Evolutionary conservation across 2,113 vertebrate genomes (phyloP), one percentile per base, ranked within the genome.

Genomic region (Petrocephalus zakoni): DNA sequence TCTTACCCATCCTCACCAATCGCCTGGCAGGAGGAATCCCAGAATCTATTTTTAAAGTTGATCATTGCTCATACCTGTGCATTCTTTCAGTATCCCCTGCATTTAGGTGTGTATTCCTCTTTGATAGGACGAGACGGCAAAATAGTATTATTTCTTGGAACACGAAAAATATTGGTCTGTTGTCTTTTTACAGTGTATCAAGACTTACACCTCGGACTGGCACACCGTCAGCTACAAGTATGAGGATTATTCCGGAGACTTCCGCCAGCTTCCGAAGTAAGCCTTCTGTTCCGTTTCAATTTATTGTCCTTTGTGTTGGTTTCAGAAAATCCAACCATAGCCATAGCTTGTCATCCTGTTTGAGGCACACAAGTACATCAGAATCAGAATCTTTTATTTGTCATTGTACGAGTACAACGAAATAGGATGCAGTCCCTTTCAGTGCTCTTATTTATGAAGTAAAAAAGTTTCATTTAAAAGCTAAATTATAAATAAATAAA

Each of bases 191-290:
- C 93, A 99, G 98, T 99, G 98, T 94, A 99, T 99, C 93, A 99
- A 97, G 95, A 98, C 97, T 47, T 99, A 99, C 92, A 98, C 97
- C 91, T 98, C 97, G 2, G 97, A 99, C 94, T 99, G 98, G 98
- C 97, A 99, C 72, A 94, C 99, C 42, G 97, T 99, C 93, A 98
- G 96, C 91, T 99, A 99, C 92, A 98, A 97, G 94, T 98, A 97
- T 92, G 98, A 99, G 94, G 98, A 99, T 93, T 99, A 98, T 92
- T 98, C 98, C 22, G 97, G 96, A 92, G 98, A 99, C 91, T 99
- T 99, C 92, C 96, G 97, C 58, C 98, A 99, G 92, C 97, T 99
- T 95, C 97, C 97, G 86, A 97, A 95, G 98, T 99, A 93, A 95
- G 97, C 53, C 51, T 29, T 92, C 5, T 86, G 7, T 17, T 83